A percentile compares a stretch with the other conserved stretches of the same genome.
phyloP scores from a whole-genome alignment of 1,140 invertebrate genomes.

The Adelges cooleyi region DNA sequence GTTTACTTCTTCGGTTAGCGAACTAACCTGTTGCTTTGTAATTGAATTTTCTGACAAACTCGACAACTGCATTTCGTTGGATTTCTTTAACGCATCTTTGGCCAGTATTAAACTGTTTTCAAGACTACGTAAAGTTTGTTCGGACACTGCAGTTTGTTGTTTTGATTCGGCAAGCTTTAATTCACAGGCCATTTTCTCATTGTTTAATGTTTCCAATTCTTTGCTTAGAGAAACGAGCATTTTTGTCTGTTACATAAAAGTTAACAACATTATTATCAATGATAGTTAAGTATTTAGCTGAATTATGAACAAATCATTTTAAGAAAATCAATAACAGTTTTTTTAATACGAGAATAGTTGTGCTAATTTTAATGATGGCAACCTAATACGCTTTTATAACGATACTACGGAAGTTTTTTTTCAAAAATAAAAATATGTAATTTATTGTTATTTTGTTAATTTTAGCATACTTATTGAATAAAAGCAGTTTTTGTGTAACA shows the following conservation, averaged over 20 bases:
- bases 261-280: no score
- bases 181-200: constrained; percentile 7
- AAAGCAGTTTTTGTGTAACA: no score
- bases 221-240: background rate
- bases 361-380: no score
- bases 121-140: background rate
- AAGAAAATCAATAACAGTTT: no score
- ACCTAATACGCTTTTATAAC: no score
- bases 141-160: background rate
- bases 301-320: no score
- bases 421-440: no score
- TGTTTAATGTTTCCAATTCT: background rate
- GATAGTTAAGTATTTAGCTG: no score
- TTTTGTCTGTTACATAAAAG: background rate
- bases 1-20: background rate
- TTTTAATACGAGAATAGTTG: no score
- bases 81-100: background rate
- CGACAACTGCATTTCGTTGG: background rate
- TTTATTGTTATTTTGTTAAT: no score
- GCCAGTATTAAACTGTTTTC: background rate
- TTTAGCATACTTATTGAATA: no score
- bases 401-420: no score
- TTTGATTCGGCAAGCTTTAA: background rate
- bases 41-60: background rate
- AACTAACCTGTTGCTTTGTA: background rate